Evolutionary conservation across 2,113 vertebrate genomes (phyloP).

Genomic region (Typhlomys cinereus): DNA sequence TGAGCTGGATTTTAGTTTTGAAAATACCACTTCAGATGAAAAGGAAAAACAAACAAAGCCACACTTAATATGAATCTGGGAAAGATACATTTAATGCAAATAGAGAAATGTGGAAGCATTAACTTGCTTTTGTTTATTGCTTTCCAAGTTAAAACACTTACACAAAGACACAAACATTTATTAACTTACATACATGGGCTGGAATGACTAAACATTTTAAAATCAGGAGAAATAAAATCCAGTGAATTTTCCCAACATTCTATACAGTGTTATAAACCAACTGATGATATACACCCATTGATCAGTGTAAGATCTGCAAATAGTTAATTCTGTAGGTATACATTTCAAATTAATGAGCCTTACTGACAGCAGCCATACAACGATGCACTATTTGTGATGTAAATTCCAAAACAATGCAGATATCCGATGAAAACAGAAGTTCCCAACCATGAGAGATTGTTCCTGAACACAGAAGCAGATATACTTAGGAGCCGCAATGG

Average conservation of each 20-base stretch:
- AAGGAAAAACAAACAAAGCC: not conserved
- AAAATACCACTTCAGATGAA: constrained; percentile 2
- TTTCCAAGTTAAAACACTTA: not conserved
- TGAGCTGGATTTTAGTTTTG: constrained; percentile 21
- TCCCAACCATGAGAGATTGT: not conserved
- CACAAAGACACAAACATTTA: not conserved
- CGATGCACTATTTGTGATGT: not conserved
- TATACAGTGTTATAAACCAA: not conserved
- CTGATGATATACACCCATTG: not conserved
- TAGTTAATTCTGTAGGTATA: constrained; percentile 43
- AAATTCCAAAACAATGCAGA: constrained; percentile 23
- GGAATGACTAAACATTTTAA: constrained; percentile 1
- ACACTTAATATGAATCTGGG: constrained; percentile 33
- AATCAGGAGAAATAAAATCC: constrained; percentile 18
- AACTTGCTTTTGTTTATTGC: not conserved
- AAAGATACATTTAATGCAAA: constrained; percentile 44
- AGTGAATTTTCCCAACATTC: not conserved
- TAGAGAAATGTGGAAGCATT: not conserved
- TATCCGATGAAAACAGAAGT: not conserved
- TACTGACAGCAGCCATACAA: not conserved
- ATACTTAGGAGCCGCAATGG: not conserved
- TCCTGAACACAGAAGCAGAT: constrained; percentile 47
- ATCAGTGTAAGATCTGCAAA: not conserved
- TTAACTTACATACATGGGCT: not conserved
- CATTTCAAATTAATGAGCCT: constrained; percentile 50